These are phyloP conservation scores for Myripristis murdjan DNA, from an alignment of 2,797 vertebrate genomes.

Conservation along the genomic window DNA sequence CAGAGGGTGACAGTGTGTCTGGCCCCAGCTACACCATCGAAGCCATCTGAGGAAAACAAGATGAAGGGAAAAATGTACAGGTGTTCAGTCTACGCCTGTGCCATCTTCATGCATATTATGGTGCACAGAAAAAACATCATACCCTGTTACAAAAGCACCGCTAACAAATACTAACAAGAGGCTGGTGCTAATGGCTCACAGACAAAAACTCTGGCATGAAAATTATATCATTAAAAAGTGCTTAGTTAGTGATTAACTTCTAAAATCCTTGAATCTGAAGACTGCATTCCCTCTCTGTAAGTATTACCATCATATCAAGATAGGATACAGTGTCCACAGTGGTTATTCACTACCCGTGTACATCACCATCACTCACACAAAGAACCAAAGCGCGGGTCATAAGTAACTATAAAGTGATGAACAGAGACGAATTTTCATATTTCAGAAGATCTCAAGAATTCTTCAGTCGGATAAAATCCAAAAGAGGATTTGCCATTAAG, in stretches of 20 bases:
- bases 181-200: constrained; percentile 10
- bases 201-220: constrained; percentile 34
- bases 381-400: constrained; percentile 7
- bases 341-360: not conserved
- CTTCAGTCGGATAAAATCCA: constrained; percentile 46
- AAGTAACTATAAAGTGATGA: not conserved
- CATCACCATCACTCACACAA: constrained; percentile 21
- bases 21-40: constrained; percentile 51
- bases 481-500: constrained; percentile 41
- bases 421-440: not conserved
- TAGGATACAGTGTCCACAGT: constrained; percentile 2
- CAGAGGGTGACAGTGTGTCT: constrained; percentile 51
- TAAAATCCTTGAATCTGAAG: constrained; percentile 21
- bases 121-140: constrained; percentile 9
- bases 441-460: constrained; percentile 25
- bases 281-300: constrained; percentile 17
- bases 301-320: not conserved
- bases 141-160: constrained; percentile 1
- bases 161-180: constrained; percentile 21
- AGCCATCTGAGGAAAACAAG: constrained; percentile 51
- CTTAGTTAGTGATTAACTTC: constrained; percentile 19
- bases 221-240: constrained; percentile 32
- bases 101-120: constrained; percentile 38
- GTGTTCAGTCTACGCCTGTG: constrained; percentile 39
- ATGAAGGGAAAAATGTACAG: constrained; percentile 54